Conservation (phyloP, 2,888 invertebrate genomes). For the Lymantria dispar region DNA sequence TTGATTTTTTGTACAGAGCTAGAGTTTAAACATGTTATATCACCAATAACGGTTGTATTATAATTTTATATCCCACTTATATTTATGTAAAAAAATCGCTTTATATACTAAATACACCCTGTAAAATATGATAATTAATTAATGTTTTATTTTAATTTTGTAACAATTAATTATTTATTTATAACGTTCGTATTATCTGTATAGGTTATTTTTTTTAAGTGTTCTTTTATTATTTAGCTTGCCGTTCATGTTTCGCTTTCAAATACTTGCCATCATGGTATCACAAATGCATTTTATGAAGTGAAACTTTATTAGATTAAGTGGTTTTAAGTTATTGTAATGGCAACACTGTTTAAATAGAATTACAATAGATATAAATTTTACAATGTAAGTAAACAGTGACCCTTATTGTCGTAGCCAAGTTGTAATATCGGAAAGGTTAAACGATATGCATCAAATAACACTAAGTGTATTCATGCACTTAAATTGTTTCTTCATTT, state of each 20-base stretch:
- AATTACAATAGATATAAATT: neutral
- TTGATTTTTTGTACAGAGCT: no score
- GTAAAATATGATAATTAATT: constrained; percentile 55
- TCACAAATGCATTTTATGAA: constrained; percentile 46
- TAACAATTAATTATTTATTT: constrained; percentile 68
- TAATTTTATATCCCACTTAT: constrained; percentile 26
- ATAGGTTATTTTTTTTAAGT: constrained; percentile 47
- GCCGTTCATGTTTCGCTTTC: constrained; percentile 10
- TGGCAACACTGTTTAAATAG: neutral
- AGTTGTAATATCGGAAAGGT: no score
- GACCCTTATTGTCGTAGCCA: no score
- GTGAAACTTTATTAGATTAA: neutral
- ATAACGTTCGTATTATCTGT: constrained; percentile 52
- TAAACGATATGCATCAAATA: no score
- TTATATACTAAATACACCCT: constrained; percentile 40
- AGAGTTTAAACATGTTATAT: no score
- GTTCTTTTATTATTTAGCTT: constrained; percentile 52
- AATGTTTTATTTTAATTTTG: constrained; percentile 44
- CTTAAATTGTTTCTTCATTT: no score
- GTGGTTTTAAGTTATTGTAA: neutral
- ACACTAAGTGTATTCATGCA: no score
- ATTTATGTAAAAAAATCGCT: constrained; percentile 56
- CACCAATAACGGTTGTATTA: constrained; percentile 35
- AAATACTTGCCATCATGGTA: constrained; percentile 63
- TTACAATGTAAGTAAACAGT: no score